phyloP scores from a whole-genome alignment of 2,113 vertebrate species.

The Elephantulus edwardii region DNA sequence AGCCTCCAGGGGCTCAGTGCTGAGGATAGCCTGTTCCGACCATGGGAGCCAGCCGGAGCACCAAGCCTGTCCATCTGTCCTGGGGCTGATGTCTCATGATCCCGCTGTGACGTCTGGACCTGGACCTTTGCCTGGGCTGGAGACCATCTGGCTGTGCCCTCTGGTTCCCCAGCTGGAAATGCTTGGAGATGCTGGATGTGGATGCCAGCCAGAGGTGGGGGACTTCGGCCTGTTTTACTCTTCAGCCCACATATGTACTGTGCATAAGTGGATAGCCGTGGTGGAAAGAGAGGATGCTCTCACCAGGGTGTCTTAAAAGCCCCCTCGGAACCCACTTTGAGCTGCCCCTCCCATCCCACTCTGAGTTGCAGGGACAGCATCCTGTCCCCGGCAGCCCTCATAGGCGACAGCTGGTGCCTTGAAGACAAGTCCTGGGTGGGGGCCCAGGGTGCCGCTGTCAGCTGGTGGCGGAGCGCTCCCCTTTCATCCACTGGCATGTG shows the following conservation, averaged over 20 bases:
- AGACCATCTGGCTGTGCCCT: slow-evolving; percentile 71
- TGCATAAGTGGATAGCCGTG: neutral
- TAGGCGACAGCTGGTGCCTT: slow-evolving; percentile 68
- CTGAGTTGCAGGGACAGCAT: slow-evolving; percentile 34
- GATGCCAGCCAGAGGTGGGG: neutral
- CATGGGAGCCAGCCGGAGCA: slow-evolving; percentile 16
- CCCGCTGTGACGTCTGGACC: neutral
- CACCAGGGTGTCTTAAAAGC: neutral
- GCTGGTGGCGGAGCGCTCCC: slow-evolving; percentile 53
- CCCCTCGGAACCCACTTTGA: neutral
- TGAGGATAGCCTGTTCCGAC: neutral
- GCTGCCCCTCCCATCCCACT: neutral
- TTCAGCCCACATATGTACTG: neutral
- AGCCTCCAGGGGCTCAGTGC: neutral
- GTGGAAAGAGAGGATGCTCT: neutral
- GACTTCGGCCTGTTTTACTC: neutral
- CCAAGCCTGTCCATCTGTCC: slow-evolving; percentile 29
- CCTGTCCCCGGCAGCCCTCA: slow-evolving; percentile 36
- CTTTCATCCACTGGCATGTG: slow-evolving; percentile 40
- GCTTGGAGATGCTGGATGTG: neutral
- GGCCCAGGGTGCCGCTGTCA: slow-evolving; percentile 58
- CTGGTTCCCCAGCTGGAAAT: slow-evolving; percentile 65
- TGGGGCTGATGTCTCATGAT: slow-evolving; percentile 53
- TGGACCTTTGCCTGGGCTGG: slow-evolving; percentile 43
- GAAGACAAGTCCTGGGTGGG: slow-evolving; percentile 57